Base-by-base conservation (phyloP, 2,113 vertebrate species). In the Megalops atlanticus region DNA sequence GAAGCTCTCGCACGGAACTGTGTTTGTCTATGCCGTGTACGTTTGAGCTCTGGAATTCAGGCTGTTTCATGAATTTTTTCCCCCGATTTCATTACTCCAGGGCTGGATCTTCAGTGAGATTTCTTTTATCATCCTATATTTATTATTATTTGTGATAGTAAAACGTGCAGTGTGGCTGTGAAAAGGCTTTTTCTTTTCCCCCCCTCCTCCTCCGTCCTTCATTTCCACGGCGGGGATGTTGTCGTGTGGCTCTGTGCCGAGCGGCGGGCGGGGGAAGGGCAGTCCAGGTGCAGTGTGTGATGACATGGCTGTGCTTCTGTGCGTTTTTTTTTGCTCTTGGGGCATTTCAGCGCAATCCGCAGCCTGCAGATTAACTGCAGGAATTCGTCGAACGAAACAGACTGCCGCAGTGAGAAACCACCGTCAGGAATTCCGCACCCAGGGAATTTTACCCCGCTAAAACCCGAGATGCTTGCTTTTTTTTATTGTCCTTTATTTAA, bases 31-130 rank as follows among this genome's bases (percentile, higher is more conserved):
- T 64, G 24, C n/a, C n/a, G 6, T 64, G 8, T 64, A 45, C 14
- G n/a, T 36, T 74, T 40, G 79, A 24, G 35, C n/a, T 18, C 33
- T 36, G 75, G 47, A 77, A 77, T n/a, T 35, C 45, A 24, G 75
- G 27, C 75, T 18, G 39, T 58, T 58, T 72, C 31, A 45, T 12
- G 40, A 80, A n/a, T 31, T 36, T n/a, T 49, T 54, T 16, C 31
- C 31, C 31, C n/a, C n/a, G 58, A 64, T 64, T 64, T 64, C 58
- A 4, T 64, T 64, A 24, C 58, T 64, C 58, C 58, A 31, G 58
- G 24, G 58, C n/a, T n/a, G 2, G 58, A 64, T 64, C 31, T 10
- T 40, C 15, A 16, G 11, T 68, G 54, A 38, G 54, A 10, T 35
- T 16, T 27, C 24, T 31, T 36, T 74, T 16, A 11, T 74, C n/a